Evolutionary conservation across 2,113 vertebrate species (phyloP).

Genomic region (Ictalurus punctatus): DNA sequence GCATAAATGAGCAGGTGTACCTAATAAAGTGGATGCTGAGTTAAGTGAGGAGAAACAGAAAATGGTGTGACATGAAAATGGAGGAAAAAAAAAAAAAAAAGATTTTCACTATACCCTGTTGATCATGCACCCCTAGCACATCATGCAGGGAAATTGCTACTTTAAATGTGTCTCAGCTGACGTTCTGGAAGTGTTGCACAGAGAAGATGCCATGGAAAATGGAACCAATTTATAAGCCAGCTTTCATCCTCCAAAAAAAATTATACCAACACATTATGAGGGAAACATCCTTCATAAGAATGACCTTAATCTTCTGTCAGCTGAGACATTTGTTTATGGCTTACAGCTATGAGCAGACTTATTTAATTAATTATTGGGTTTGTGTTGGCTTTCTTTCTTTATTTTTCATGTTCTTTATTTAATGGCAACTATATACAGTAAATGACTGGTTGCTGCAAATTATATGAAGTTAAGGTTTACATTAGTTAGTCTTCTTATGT

Average conservation of each 20-base stretch:
- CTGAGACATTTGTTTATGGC: no score
- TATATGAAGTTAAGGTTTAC: neutral
- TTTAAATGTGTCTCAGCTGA: neutral
- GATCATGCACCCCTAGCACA: neutral
- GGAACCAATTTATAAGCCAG: no score
- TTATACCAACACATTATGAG: no score
- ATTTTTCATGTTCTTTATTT: neutral
- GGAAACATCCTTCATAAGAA: no score
- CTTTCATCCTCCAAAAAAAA: no score
- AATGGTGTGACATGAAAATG: neutral
- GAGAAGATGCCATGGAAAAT: no score
- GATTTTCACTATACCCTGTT: neutral
- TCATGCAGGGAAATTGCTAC: neutral
- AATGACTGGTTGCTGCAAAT: neutral
- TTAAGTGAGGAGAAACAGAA: neutral
- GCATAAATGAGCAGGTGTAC: neutral
- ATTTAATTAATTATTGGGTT: no score
- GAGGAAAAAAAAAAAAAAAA: neutral
- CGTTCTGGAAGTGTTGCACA: no score
- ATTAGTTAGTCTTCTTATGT: neutral
- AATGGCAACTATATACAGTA: neutral
- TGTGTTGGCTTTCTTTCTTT: neutral
- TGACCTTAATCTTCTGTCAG: no score
- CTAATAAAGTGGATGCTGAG: neutral
- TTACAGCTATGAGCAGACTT: no score